These are phyloP conservation scores for Drosophila ohnishii DNA, from an alignment of 1,140 invertebrate genomes.

Conservation along the genomic window DNA sequence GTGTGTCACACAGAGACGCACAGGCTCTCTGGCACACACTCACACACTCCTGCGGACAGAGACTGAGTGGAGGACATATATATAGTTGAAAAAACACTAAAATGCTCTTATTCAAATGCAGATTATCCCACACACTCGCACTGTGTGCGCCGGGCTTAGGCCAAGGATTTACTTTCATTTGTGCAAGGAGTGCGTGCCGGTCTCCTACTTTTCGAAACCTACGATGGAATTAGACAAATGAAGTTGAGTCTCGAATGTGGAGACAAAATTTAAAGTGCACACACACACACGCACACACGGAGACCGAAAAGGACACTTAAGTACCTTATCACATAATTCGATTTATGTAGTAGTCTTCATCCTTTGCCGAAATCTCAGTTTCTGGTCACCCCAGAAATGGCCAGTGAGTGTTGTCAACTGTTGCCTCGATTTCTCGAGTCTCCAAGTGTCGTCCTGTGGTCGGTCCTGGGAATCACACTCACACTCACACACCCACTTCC, in stretches of 20 bases:
- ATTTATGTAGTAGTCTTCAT: conserved; percentile 60
- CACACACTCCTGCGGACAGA: conserved; percentile 13
- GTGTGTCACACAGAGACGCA: conserved; percentile 51
- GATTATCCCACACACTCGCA: conserved; percentile 68
- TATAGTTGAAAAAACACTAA: conserved; percentile 78
- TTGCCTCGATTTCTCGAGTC: conserved; percentile 29
- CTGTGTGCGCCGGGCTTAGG: conserved; percentile 58
- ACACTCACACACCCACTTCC: not conserved
- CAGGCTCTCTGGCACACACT: conserved; percentile 7
- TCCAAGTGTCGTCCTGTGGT: conserved; percentile 28
- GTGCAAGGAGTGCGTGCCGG: conserved; percentile 62
- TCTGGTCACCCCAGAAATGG: conserved; percentile 22
- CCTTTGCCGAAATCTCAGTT: conserved; percentile 11
- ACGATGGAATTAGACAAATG: conserved; percentile 76
- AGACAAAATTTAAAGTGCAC: conserved; percentile 54
- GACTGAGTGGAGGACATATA: conserved; percentile 28
- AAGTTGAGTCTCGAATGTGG: conserved; percentile 73
- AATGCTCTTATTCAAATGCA: conserved; percentile 82
- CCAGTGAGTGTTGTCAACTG: conserved; percentile 37
- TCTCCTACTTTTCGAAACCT: conserved; percentile 51
- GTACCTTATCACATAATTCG: conserved; percentile 76
- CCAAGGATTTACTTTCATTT: conserved; percentile 79
- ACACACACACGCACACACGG: conserved; percentile 2
- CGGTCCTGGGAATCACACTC: conserved; percentile 11
- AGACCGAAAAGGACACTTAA: conserved; percentile 64